Percentiles rank a stretch among this genome's conserved stretches.
These are phyloP conservation scores for Sinohyriopsis cumingii DNA, from an alignment of 2,888 invertebrate genomes.

Conservation along the genomic window DNA sequence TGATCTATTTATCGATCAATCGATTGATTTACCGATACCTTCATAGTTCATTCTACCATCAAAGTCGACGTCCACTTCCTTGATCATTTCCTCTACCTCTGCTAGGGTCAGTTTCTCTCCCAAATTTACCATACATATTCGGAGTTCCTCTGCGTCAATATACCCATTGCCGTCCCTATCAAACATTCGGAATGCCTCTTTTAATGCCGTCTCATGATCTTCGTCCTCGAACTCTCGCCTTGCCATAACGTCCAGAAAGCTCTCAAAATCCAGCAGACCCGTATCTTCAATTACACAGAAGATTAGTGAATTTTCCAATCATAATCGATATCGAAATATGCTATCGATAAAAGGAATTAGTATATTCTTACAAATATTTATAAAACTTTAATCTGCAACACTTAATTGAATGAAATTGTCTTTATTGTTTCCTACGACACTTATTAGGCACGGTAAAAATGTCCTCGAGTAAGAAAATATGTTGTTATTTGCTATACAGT, in stretches of 20 bases:
- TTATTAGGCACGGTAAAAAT: no score
- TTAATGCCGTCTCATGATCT: constrained; percentile 49
- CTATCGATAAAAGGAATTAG: no score
- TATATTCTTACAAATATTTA: no score
- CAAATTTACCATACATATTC: constrained; percentile 99
- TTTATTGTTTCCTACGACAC: no score
- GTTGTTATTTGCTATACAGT: no score
- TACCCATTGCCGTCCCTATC: constrained; percentile 99
- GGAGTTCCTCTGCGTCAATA: constrained; percentile 97
- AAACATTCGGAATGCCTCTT: constrained; percentile 80
- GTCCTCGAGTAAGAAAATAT: no score
- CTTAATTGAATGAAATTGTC: no score
- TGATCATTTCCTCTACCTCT: constrained; percentile 99
- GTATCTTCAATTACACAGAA: constrained; percentile 27
- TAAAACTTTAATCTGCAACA: no score
- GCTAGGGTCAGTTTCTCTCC: constrained; percentile 99
- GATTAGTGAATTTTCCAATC: no score
- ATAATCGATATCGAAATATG: no score
- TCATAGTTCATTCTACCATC: constrained; percentile 99
- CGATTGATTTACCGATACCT: constrained; percentile 72
- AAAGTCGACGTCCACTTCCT: constrained; percentile 98
- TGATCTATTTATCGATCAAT: neutral
- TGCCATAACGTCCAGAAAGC: constrained; percentile 48
- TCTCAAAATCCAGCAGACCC: constrained; percentile 46
- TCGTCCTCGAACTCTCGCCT: constrained; percentile 51